A percentile compares a stretch with the other conserved stretches of the same genome.
phyloP scores from a whole-genome alignment of 2,113 vertebrate genomes.

The Motacilla tschutschensis region DNA sequence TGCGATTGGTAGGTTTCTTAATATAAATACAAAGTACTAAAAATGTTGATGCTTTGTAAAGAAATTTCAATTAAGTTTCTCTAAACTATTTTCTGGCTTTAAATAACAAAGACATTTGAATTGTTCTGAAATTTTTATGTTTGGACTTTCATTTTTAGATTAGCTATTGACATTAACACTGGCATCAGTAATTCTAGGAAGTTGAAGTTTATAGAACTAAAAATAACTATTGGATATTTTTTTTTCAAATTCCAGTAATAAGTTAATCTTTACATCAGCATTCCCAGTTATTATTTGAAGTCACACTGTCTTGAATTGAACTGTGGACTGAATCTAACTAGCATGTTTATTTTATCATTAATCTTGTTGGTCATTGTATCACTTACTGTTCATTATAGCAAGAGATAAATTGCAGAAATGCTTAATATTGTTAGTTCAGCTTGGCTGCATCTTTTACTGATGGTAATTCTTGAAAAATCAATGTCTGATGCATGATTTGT shows the following conservation, averaged over 20 bases:
- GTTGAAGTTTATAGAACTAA: neutral
- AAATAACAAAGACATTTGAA: neutral
- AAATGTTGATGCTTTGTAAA: neutral
- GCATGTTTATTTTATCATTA: constrained; percentile 72
- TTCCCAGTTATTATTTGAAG: neutral
- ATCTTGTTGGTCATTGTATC: constrained; percentile 73
- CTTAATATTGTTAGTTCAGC: constrained; percentile 75
- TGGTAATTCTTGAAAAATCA: constrained; percentile 76
- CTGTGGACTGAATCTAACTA: constrained; percentile 56
- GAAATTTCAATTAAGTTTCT: neutral
- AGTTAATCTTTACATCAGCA: neutral
- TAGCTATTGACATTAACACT: neutral
- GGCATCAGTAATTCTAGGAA: neutral
- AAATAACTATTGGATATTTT: neutral
- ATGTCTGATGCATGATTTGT: constrained; percentile 70
- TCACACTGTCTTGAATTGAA: constrained; percentile 19
- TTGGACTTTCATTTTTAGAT: neutral
- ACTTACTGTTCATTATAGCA: constrained; percentile 71
- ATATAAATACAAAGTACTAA: neutral
- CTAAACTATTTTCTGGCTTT: neutral
- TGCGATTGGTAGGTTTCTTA: neutral
- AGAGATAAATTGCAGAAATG: constrained; percentile 74
- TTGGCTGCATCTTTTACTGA: constrained; percentile 70
- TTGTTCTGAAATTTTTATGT: neutral
- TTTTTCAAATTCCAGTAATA: neutral